Evolutionary conservation across 92 coral and sea anemone species (phyloP), one percentile per base, ranked within the genome.

Genomic region (Epizoanthus scotinus): DNA sequence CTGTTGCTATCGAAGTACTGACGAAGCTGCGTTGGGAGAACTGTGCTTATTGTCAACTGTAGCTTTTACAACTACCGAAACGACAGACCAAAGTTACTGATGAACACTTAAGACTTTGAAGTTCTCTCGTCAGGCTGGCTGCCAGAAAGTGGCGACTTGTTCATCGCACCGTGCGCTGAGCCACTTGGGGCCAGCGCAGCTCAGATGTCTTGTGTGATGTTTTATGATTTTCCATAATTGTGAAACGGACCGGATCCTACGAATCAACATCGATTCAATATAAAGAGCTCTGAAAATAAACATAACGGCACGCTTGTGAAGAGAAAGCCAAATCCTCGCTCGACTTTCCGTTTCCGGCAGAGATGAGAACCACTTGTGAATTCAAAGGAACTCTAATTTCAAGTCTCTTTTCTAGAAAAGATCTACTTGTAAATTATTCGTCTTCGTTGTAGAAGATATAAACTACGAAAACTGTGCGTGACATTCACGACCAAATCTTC

Each of bases 301-400:
- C 81, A 75, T 75, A 75, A 75, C 81, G 81, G 81, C 81, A 75
- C 81, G 69, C 81, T 53, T 31, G 13, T 17, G 63, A 74, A 60
- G 81, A 38, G 59, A 73, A 74, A 71, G 38, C 57, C 79, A 56
- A 59, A 75, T 60, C 69, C 40, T 54, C 29, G 67, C 34, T 38
- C 56, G 58, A 59, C 15, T 36, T 36, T 40, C 69, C 68, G 69
- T 75, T 75, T 75, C 81, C 81, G 67, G 81, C 42, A 49, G 25
- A 31, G 38, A 40, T 40, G 29, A n/a, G 38, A 25, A 67, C 62
- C 10, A 29, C 52, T 56, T 73, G 65, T 55, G 21, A 24, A 19
- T 18, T 8, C 36, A 59, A 34, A 75, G 38, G 14, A 59, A 59
- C 52, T 12, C 14, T 7, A 74, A 60, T 36, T 38, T 58, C 52